A percentile compares a stretch with the other conserved stretches of the same genome.
Conservation (phyloP, 2,797 vertebrate genomes). For the Crotalus adamanteus region DNA sequence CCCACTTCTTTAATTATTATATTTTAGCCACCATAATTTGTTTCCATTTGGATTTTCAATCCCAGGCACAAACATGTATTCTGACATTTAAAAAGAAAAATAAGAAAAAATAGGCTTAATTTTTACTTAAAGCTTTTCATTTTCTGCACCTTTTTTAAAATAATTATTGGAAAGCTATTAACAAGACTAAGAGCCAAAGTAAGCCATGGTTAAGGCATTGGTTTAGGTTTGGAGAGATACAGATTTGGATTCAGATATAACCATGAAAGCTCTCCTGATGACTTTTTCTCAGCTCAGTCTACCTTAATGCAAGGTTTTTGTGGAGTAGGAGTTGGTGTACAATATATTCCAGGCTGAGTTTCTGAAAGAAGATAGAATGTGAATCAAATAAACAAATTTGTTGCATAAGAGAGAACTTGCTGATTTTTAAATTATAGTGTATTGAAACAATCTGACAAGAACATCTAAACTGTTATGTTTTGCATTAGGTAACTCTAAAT, state of each 20-base stretch:
- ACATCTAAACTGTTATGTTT: slow-evolving; percentile 3
- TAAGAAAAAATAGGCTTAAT: not conserved
- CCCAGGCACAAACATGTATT: not conserved
- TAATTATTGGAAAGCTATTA: not conserved
- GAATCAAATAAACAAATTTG: not conserved
- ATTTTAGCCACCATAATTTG: not conserved
- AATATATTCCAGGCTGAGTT: not conserved
- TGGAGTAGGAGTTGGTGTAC: not conserved
- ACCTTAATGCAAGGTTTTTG: not conserved
- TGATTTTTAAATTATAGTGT: not conserved
- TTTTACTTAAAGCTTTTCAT: not conserved
- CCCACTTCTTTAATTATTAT: not conserved
- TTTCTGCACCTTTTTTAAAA: not conserved
- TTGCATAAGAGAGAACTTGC: not conserved
- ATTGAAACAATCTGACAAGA: not conserved
- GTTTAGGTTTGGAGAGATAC: not conserved
- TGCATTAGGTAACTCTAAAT: not conserved
- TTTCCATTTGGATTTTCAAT: not conserved
- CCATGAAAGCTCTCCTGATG: not conserved
- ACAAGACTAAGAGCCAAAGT: not conserved
- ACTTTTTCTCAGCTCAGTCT: not conserved
- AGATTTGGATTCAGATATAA: not conserved
- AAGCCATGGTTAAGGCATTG: not conserved
- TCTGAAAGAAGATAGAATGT: not conserved
- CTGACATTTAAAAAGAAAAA: not conserved